These are phyloP conservation scores for Andrena haemorrhoa DNA, from an alignment of 2,888 invertebrate genomes.

Conservation along the genomic window DNA sequence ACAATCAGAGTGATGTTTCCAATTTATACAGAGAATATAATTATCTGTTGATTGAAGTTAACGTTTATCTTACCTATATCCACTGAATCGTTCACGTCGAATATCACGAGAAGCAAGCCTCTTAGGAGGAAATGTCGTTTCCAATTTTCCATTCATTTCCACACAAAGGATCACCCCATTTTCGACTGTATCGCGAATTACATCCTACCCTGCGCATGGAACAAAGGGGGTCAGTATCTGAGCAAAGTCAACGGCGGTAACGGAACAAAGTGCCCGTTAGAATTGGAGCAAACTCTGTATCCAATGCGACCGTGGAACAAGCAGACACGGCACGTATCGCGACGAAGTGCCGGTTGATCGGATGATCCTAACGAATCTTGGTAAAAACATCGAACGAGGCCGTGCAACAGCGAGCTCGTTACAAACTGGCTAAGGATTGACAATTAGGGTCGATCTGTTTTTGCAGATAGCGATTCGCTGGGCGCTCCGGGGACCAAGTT, in stretches of 20 bases:
- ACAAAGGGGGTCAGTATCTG: constrained; percentile 9
- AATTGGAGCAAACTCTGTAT: constrained; percentile 34
- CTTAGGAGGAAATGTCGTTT: neutral
- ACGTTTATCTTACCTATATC: too few relatives aligned
- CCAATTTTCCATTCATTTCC: neutral
- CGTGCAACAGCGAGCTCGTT: constrained; percentile 44
- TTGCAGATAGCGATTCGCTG: constrained; percentile 40
- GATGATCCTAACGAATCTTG: constrained; percentile 47
- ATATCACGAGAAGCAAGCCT: neutral
- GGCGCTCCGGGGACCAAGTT: constrained; percentile 56
- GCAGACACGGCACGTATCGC: constrained; percentile 5
- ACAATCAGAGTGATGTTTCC: too few relatives aligned
- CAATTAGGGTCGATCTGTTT: constrained; percentile 71
- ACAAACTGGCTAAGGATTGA: constrained; percentile 51
- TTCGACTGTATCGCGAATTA: neutral
- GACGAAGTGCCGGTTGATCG: constrained; percentile 36
- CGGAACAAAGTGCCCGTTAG: constrained; percentile 16
- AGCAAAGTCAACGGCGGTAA: constrained; percentile 18
- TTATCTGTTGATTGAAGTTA: too few relatives aligned
- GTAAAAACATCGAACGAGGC: constrained; percentile 39
- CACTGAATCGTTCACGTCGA: too few relatives aligned
- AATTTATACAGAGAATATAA: too few relatives aligned
- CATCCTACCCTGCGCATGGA: constrained; percentile 2
- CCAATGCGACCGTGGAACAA: constrained; percentile 7
- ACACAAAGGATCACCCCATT: neutral